These are phyloP conservation scores for Asteroscopus sphinx DNA, from an alignment of 2,888 invertebrate species.

Conservation along the genomic window DNA sequence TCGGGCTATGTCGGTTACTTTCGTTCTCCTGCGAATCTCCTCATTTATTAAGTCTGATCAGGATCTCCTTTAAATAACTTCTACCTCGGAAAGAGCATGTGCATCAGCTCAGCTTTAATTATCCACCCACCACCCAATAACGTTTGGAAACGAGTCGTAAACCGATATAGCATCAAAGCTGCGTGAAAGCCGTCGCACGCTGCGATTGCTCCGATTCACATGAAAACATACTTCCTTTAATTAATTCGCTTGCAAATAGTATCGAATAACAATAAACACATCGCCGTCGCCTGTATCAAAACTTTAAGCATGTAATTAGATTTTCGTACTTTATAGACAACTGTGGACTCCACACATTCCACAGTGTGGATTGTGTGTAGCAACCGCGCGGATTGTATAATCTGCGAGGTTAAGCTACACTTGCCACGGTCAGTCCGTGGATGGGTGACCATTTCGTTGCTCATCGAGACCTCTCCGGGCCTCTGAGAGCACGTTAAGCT, in stretches of 20 bases:
- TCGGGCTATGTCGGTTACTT: no score
- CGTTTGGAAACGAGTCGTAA: conserved; percentile 68
- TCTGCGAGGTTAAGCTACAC: no score
- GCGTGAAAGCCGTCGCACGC: conserved; percentile 57
- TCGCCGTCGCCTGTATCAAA: conserved; percentile 51
- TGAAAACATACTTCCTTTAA: conserved; percentile 66
- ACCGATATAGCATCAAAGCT: conserved; percentile 73
- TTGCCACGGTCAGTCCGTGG: no score
- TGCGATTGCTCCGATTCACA: conserved; percentile 60
- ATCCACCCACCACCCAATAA: conserved; percentile 62
- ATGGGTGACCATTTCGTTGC: no score
- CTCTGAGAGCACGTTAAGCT: no score
- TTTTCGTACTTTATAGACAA: conserved; percentile 51
- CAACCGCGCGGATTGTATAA: no score
- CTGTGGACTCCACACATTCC: no score
- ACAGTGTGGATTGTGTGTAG: no score
- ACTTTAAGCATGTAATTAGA: conserved; percentile 58
- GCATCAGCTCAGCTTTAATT: conserved; percentile 45
- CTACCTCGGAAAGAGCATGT: conserved; percentile 11
- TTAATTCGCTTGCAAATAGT: conserved; percentile 64
- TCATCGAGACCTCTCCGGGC: no score
- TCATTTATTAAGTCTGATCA: no score
- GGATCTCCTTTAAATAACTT: not conserved
- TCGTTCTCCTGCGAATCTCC: no score
- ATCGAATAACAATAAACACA: conserved; percentile 65